Percentiles rank a stretch among this genome's conserved stretches.
These are phyloP conservation scores for Eumerus sabulonum DNA, from an alignment of 2,888 invertebrate species.

Conservation along the genomic window DNA sequence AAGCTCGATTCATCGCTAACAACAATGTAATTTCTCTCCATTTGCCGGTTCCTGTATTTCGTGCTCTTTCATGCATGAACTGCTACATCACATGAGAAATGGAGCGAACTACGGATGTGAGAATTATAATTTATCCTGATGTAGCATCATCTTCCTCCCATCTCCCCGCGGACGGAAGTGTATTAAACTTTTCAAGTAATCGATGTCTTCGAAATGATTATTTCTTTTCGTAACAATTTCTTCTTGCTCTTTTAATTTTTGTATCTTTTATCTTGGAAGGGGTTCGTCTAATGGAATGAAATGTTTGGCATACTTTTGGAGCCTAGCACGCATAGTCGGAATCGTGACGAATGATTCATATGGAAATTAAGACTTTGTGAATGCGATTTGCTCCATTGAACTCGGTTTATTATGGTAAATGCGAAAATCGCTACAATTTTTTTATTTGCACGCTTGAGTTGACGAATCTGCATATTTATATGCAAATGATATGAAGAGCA, in stretches of 20 bases:
- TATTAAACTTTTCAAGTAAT: slow-evolving; percentile 64
- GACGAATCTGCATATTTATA: no score
- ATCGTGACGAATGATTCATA: no score
- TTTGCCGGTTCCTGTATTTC: slow-evolving; percentile 40
- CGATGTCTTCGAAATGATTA: slow-evolving; percentile 53
- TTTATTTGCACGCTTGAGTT: neutral
- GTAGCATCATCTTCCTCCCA: slow-evolving; percentile 34
- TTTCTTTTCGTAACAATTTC: neutral
- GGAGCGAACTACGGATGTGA: slow-evolving; percentile 64
- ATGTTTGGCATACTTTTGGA: no score
- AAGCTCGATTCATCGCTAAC: slow-evolving; percentile 62
- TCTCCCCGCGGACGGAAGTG: slow-evolving; percentile 30
- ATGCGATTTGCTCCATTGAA: no score
- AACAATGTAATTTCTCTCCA: slow-evolving; percentile 59
- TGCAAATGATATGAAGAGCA: no score
- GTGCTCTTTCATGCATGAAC: slow-evolving; percentile 60
- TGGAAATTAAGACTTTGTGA: no score
- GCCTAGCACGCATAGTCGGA: no score
- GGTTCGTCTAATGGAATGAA: no score
- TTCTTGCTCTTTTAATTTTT: neutral
- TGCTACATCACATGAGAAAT: slow-evolving; percentile 66
- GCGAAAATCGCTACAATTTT: slow-evolving; percentile 1
- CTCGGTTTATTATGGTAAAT: no score
- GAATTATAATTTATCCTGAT: slow-evolving; percentile 68
- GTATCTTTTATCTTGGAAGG: neutral